Percentiles rank a stretch among this genome's conserved stretches.
Conservation (phyloP, 2,113 vertebrate genomes). For the Lota lota region DNA sequence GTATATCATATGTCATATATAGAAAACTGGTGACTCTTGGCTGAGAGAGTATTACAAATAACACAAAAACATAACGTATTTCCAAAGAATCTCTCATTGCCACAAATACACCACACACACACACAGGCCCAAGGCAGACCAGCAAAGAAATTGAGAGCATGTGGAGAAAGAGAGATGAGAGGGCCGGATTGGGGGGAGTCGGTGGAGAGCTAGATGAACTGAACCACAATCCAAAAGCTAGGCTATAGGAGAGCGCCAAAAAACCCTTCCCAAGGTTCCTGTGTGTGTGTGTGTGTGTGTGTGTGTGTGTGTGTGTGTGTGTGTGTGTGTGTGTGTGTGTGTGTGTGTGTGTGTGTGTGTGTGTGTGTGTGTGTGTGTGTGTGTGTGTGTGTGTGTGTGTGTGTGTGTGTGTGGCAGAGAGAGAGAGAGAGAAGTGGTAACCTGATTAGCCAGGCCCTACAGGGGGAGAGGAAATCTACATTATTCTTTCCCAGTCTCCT, state of each 20-base stretch:
- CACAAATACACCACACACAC: slow-evolving; percentile 1
- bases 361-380: slow-evolving; percentile 16
- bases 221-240: slow-evolving; percentile 12
- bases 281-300: slow-evolving; percentile 15
- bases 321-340: slow-evolving; percentile 15
- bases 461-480: slow-evolving; percentile 58
- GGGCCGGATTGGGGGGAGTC: slow-evolving; percentile 11
- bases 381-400: neutral
- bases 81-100: neutral
- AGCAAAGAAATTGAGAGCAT: slow-evolving; percentile 34
- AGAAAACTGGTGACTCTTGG: too few relatives aligned
- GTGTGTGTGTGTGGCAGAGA: neutral
- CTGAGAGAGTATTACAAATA: neutral
- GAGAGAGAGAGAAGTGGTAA: slow-evolving; percentile 25
- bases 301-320: slow-evolving; percentile 8
- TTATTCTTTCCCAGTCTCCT: slow-evolving; percentile 60
- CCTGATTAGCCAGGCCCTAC: slow-evolving; percentile 60
- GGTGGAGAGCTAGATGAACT: slow-evolving; percentile 12
- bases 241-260: neutral
- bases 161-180: slow-evolving; percentile 27
- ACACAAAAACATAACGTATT: neutral
- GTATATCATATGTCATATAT: too few relatives aligned
- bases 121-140: slow-evolving; percentile 23
- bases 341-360: slow-evolving; percentile 13
- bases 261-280: slow-evolving; percentile 10